Percentiles rank a stretch among this genome's conserved stretches.
phyloP scores from a whole-genome alignment of 2,888 invertebrate species.

The Alviniconcha strummeri region DNA sequence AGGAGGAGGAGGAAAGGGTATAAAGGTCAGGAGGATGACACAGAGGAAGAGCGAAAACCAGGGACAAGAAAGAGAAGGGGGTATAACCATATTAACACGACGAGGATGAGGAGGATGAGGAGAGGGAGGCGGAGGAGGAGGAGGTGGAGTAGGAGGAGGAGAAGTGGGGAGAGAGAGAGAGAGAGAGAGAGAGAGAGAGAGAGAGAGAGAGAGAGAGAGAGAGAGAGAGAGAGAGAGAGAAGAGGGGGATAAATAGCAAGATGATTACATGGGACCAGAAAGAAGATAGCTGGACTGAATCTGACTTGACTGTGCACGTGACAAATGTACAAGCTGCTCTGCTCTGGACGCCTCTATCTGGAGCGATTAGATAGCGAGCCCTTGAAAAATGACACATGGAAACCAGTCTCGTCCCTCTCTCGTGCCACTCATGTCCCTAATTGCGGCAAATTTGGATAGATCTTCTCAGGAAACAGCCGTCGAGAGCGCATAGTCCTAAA shows the following conservation, averaged over 20 bases:
- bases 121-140: no score
- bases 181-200: no score
- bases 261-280: neutral
- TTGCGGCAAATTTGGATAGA: conserved; percentile 27
- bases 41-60: neutral
- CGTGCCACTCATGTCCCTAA: conserved; percentile 1
- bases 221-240: neutral
- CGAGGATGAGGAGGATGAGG: neutral
- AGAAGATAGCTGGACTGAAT: neutral
- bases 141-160: neutral
- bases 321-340: conserved; percentile 9
- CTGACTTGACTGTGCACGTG: neutral
- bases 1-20: no score
- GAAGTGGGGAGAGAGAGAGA: neutral
- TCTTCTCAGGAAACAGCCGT: neutral
- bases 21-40: no score
- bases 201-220: neutral
- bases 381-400: conserved; percentile 27
- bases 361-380: conserved; percentile 25
- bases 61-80: neutral
- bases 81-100: neutral
- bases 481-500: neutral
- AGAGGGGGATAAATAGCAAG: neutral
- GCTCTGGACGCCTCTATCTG: conserved; percentile 14
- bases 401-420: neutral